A percentile compares a stretch with the other conserved stretches of the same genome.
Conservation (phyloP, 2,797 vertebrate species). For the Erithacus rubecula region DNA sequence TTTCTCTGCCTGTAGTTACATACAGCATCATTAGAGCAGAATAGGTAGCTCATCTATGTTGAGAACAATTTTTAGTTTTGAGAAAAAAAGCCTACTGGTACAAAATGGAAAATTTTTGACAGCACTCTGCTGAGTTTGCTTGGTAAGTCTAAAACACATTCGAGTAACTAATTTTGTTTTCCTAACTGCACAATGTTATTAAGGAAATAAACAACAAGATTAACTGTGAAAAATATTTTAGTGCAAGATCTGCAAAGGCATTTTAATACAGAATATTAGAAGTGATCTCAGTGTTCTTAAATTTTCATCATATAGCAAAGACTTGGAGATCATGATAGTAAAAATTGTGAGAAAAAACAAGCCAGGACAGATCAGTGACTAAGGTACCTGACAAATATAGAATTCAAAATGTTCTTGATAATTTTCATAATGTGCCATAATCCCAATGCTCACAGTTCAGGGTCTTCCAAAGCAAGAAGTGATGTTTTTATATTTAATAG, state of each 20-base stretch:
- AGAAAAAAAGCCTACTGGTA: background rate
- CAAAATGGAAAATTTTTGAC: background rate
- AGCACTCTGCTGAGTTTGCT: background rate
- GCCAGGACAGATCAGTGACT: background rate
- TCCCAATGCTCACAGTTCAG: background rate
- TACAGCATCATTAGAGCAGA: background rate
- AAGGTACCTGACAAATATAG: background rate
- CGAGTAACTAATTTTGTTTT: background rate
- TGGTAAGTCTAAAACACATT: background rate
- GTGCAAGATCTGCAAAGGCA: background rate
- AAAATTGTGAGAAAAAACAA: background rate
- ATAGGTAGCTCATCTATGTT: background rate
- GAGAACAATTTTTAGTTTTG: background rate
- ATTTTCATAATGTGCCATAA: background rate
- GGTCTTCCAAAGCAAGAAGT: background rate
- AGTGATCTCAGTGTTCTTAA: background rate
- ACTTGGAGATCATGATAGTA: background rate
- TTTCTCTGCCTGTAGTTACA: background rate
- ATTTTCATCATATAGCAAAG: background rate
- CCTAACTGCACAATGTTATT: background rate
- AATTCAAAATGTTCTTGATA: background rate
- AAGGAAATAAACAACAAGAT: background rate
- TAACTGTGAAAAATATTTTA: background rate
- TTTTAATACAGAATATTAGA: background rate
- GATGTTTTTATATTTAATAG: background rate